phyloP scores from a whole-genome alignment of 1,140 invertebrate species.

The Bombus fervidus region DNA sequence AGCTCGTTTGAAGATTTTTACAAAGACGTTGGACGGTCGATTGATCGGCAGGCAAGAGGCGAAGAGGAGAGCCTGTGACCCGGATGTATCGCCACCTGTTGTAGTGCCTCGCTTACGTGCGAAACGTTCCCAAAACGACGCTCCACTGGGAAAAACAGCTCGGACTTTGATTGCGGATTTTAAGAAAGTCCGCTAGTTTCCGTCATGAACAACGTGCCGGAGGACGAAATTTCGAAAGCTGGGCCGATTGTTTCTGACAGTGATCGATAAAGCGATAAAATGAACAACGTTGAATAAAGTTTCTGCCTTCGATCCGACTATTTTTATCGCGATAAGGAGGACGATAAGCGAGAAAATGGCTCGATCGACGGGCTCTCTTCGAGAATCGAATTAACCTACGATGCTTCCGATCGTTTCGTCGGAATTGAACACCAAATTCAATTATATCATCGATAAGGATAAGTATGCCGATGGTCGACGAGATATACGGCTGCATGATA shows the following conservation, averaged over 20 bases:
- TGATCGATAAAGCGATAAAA: background rate
- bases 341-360: background rate
- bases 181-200: background rate
- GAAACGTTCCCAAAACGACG: background rate
- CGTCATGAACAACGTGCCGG: background rate
- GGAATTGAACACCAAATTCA: background rate
- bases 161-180: background rate
- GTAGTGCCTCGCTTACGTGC: slow-evolving; percentile 9
- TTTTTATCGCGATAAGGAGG: background rate
- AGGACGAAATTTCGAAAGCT: background rate
- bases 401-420: background rate
- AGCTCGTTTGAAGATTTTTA: slow-evolving; percentile 31
- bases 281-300: background rate
- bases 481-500: too few species aligned
- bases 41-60: slow-evolving; percentile 5
- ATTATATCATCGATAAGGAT: background rate
- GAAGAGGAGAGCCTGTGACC: background rate
- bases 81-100: slow-evolving; percentile 45
- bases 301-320: background rate
- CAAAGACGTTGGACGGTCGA: slow-evolving; percentile 38
- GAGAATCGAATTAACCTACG: background rate
- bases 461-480: background rate
- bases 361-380: background rate
- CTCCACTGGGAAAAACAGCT: background rate
- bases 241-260: background rate